Evolutionary conservation across 2,888 invertebrate genomes (phyloP).

Genomic region (Dorcus parallelipipedus): DNA sequence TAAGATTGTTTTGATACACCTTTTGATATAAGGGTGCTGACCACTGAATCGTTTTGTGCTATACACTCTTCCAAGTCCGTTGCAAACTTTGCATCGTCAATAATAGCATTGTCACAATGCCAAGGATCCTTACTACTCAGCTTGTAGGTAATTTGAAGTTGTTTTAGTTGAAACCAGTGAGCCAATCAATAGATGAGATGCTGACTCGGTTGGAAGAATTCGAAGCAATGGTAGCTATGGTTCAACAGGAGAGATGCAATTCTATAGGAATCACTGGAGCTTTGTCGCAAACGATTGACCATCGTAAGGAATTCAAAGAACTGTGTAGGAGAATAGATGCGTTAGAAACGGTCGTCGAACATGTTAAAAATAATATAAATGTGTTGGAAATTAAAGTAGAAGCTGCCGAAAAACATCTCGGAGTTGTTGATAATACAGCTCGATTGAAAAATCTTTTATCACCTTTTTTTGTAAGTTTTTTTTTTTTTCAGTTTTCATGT

Average conservation of each 20-base stretch:
- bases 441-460: conserved; percentile 56
- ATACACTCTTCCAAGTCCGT: background rate
- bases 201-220: conserved; percentile 64
- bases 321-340: conserved; percentile 57
- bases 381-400: conserved; percentile 57
- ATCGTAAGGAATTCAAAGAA: conserved; percentile 52
- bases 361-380: conserved; percentile 54
- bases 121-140: background rate
- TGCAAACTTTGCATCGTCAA: background rate
- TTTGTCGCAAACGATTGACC: conserved; percentile 53
- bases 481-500: background rate
- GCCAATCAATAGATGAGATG: conserved; percentile 65
- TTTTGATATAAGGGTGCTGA: background rate
- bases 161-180: conserved; percentile 48
- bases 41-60: background rate
- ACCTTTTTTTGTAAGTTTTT: conserved; percentile 52
- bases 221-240: conserved; percentile 59
- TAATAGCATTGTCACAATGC: background rate
- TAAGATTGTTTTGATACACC: background rate
- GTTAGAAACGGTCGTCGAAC: conserved; percentile 54
- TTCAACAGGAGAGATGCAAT: conserved; percentile 49
- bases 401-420: conserved; percentile 59
- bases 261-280: conserved; percentile 49
- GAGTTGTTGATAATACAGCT: conserved; percentile 55
- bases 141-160: background rate